Conservation (phyloP, 1,140 invertebrate species). For the Pemphigus obesinymphae region DNA sequence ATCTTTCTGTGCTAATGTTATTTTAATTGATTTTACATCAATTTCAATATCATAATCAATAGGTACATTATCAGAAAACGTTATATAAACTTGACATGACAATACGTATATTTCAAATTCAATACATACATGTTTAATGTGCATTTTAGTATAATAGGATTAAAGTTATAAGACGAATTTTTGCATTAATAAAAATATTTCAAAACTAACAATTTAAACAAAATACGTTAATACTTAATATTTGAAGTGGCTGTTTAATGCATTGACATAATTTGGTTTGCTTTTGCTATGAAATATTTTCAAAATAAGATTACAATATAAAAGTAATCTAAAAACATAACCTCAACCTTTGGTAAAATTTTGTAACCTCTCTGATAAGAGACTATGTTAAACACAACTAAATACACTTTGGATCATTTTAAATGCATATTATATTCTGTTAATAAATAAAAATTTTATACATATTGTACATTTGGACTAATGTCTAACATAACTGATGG, state of each 20-base stretch:
- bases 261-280: no score
- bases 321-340: no score
- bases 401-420: no score
- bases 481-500: no score
- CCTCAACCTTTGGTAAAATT: no score
- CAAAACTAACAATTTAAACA: not conserved
- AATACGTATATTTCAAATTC: conserved; percentile 37
- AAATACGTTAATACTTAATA: not conserved
- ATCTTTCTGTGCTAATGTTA: not conserved
- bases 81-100: conserved; percentile 38
- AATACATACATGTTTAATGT: conserved; percentile 34
- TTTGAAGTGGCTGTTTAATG: no score
- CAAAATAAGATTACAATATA: not conserved
- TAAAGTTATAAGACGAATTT: no score
- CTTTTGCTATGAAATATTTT: not conserved
- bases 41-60: conserved; percentile 17
- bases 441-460: no score
- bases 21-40: conserved; percentile 21
- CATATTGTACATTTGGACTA: no score
- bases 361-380: no score
- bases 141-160: not conserved
- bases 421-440: no score
- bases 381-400: no score
- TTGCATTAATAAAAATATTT: not conserved
- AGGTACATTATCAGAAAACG: conserved; percentile 20